phyloP scores from a whole-genome alignment of 2,113 vertebrate species.

The Ophiodon elongatus region DNA sequence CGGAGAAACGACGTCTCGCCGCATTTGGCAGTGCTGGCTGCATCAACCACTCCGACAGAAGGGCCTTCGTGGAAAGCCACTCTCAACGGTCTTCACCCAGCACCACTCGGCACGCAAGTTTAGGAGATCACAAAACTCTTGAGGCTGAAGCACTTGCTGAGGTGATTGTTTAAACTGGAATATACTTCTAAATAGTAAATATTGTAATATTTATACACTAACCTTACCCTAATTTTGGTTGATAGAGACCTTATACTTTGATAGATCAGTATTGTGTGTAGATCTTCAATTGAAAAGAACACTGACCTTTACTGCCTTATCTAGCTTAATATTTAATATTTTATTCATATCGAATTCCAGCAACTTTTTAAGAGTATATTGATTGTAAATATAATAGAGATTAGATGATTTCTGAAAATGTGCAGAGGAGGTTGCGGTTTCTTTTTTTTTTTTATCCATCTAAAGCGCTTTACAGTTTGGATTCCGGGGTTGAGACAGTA shows the following conservation, averaged over 20 bases:
- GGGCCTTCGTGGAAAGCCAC: slow-evolving; percentile 89
- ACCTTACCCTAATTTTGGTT: neutral
- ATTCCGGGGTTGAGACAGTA: neutral
- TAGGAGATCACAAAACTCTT: slow-evolving; percentile 96
- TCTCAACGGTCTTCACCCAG: slow-evolving; percentile 88
- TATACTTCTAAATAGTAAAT: neutral
- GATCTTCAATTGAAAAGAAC: neutral
- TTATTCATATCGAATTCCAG: neutral
- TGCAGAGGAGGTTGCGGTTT: neutral
- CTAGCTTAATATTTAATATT: neutral
- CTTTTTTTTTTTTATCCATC: neutral
- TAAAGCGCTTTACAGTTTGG: neutral
- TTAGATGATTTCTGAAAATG: neutral
- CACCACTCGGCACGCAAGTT: slow-evolving; percentile 92
- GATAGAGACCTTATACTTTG: neutral
- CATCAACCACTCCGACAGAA: slow-evolving; percentile 94
- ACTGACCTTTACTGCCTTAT: neutral
- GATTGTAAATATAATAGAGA: neutral
- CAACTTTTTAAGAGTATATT: neutral
- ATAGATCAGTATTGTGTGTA: neutral
- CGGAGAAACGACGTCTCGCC: slow-evolving; percentile 94
- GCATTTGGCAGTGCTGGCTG: slow-evolving; percentile 94
- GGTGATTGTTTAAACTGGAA: slow-evolving; percentile 71
- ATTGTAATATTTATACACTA: neutral
- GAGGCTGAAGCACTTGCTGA: slow-evolving; percentile 97